Percentiles rank a stretch among this genome's conserved stretches.
Evolutionary conservation across 2,888 invertebrate species (phyloP).

Genomic region (Chydorus sphaericus): DNA sequence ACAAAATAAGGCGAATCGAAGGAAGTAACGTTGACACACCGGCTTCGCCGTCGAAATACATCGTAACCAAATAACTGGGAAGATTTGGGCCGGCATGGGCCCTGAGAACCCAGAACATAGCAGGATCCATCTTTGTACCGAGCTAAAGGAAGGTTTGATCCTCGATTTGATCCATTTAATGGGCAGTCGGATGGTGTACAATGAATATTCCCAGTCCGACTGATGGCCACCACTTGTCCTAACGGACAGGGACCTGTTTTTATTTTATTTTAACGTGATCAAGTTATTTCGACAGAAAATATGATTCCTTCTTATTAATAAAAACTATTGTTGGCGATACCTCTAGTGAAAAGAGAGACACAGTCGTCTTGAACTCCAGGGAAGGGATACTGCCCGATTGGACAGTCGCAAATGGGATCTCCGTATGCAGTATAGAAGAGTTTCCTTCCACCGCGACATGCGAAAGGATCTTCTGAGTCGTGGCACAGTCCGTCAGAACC

Average conservation of each 20-base stretch:
- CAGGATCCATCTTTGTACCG: conserved; percentile 9
- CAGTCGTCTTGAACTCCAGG: conserved; percentile 6
- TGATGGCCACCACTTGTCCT: not conserved
- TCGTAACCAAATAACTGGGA: not conserved
- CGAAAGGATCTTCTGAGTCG: conserved; percentile 8
- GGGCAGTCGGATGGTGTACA: not conserved
- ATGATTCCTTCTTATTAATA: no score
- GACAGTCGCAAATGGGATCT: conserved; percentile 13
- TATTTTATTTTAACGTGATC: not conserved
- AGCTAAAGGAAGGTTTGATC: no score
- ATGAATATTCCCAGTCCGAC: not conserved
- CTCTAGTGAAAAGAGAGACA: conserved; percentile 11
- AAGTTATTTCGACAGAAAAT: no score
- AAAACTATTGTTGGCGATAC: no score
- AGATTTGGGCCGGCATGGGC: not conserved
- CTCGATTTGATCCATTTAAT: not conserved
- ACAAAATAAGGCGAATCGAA: no score
- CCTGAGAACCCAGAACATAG: conserved; percentile 9
- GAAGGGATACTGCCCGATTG: conserved; percentile 10
- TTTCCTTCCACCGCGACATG: conserved; percentile 8
- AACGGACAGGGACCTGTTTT: not conserved
- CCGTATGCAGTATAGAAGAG: conserved; percentile 13
- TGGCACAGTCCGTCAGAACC: conserved; percentile 10
- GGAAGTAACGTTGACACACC: not conserved
- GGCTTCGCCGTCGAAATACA: not conserved